Base-by-base conservation (phyloP, 2,888 invertebrate species). In the Lypha dubia region DNA sequence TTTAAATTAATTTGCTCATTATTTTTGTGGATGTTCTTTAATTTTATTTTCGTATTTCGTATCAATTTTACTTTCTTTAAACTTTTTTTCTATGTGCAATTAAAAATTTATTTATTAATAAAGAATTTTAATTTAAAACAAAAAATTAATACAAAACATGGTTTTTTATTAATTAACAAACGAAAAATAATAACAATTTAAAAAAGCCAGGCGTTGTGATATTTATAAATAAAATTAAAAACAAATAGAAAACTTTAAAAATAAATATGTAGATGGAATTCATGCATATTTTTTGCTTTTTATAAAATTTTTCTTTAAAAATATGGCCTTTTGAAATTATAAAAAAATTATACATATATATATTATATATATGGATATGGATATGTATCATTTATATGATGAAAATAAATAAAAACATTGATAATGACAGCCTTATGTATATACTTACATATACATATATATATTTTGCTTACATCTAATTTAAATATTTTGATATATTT, bases 121-220 rank as follows among this genome's bases (percentile, higher is more conserved):
- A 60, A 62, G 60, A 63, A 70, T 35, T 46, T 74, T 75, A 68
- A 74, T 62, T 38, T 38, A 73, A 60, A 70, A 71, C 28, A 51
- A 44, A 22, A 46, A 63, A 46, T 63, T 70, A 70, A 82, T 70
- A 82, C 63, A 82, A 86, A 86, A 88, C 86, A 76, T 86, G 75
- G 70, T 84, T 83, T 75, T 28, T 85, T 85, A 84, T 85, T 58
- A 71, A 81, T 68, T 56, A 62, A 77, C 63, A 76, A 60, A 41
- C 44, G 86, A 83, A 83, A 86, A 84, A 70, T 86, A 85, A 86
- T 83, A 77, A 83, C 46, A 44, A 86, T 35, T 13, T 38, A 87
- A 84, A 88, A 83, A 84, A 84, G 84, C 81, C 90, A 90, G 89
- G 92, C 90, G 92, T 92, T 92, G 92, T 92, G 92, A 92, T 92